Conservation (phyloP, 2,888 invertebrate genomes). For the Agrochola litura region DNA sequence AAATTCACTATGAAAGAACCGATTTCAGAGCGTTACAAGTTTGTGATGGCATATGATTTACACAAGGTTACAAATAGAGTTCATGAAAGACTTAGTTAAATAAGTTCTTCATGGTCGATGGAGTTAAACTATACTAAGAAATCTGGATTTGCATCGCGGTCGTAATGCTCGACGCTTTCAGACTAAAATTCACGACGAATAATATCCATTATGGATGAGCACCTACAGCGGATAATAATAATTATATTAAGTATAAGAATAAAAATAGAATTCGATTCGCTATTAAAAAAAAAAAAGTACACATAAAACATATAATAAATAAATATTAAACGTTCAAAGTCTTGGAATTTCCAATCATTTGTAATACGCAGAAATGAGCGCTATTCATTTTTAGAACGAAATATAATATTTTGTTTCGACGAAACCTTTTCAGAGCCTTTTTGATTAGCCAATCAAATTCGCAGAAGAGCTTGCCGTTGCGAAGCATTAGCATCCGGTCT, state of each 20-base stretch:
- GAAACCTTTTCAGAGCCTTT: slow-evolving; percentile 61
- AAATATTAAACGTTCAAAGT: background rate
- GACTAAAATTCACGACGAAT: background rate
- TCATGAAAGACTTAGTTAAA: background rate
- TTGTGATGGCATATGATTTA: background rate
- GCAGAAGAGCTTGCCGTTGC: slow-evolving; percentile 46
- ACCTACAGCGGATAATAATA: background rate
- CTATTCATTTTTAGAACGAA: slow-evolving; percentile 49
- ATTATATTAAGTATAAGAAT: background rate
- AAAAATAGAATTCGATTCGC: background rate
- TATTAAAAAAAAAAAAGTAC: background rate
- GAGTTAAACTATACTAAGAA: slow-evolving; percentile 18
- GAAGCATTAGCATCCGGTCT: slow-evolving; percentile 45
- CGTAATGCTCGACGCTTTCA: background rate
- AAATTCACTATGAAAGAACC: background rate
- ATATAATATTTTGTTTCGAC: slow-evolving; percentile 60
- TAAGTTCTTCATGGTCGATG: background rate
- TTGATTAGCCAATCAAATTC: slow-evolving; percentile 61
- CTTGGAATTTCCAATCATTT: slow-evolving; percentile 38
- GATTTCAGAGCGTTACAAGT: background rate
- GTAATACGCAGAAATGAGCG: slow-evolving; percentile 53
- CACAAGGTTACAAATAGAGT: too few relatives aligned
- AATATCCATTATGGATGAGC: background rate
- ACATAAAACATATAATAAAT: background rate
- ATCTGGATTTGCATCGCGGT: slow-evolving; percentile 9